Evolutionary conservation across 2,888 invertebrate species (phyloP), one percentile per base, ranked within the genome.

Genomic region (Cephus runcator): DNA sequence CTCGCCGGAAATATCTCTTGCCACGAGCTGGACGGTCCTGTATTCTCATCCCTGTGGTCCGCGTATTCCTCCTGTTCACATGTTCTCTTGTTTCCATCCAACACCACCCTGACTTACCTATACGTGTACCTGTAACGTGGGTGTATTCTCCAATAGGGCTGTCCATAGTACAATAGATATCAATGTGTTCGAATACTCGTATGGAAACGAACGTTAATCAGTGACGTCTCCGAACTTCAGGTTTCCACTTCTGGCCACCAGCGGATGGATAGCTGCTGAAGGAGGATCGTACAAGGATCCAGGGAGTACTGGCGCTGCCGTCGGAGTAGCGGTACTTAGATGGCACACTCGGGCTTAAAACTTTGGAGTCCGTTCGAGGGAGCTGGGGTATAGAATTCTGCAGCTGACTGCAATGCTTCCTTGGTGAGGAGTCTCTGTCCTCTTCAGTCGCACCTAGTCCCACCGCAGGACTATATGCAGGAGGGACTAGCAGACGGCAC

Each of bases 401-500:
- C 71, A 71, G 71, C 71, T 71, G 71, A 71, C 71, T 71, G 71
- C 71, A 31, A 56, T 11, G 31, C 71, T 12, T 56, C 56, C 56
- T 56, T 34, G 71, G 31, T 3, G 71, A 31, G 23, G 71, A 34
- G 34, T 71, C 71, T 71, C 71, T 56, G 56, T 56, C 71, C 71
- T 71, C 1, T 71, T 71, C 15, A 0, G 34, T 71, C 71, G 71
- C 31, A 71, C 12, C 56, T 56, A 56, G 56, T 56, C 56, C 23
- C 56, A 23, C 23, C 56, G 23, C 56, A 56, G 56, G 56, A 23
- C 56, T 56, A 9, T 6, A 9, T 56, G 56, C 56, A 23, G 56
- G 23, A 56, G 23, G 9, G 23, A 33, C 71, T 12, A 71, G 75
- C 75, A 79, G 73, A 77, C 77, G 77, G 79, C 79, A 79, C 56